Evolutionary conservation across 2,113 vertebrate genomes (phyloP), one percentile per base, ranked within the genome.

Genomic region (Lepisosteus osseus): DNA sequence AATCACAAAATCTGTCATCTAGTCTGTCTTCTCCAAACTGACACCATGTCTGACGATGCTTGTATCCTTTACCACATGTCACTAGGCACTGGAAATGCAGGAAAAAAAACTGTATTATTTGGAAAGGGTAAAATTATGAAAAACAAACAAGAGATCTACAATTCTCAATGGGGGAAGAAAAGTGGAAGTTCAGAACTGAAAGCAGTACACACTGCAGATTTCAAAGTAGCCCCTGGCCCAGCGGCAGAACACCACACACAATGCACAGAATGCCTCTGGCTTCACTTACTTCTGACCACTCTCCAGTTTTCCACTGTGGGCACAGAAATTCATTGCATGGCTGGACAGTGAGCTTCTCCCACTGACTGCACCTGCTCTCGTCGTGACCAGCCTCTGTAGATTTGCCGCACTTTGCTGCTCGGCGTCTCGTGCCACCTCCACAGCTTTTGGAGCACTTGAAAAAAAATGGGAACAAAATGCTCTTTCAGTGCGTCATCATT

Each of bases 51-150:
- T 96, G 97, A 14, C 97, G 94, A 79, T 96, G 97, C 78, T 95
- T 96, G 70, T 95, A 95, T 65, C 97, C 97, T 82, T 98, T 97
- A 2, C 97, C 97, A 2, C 97, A 99, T 45, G 97, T 99, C 83
- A 99, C 97, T 72, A 97, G 85, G 83, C 97, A 99, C 97, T 99
- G 88, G 0, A 1, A 83, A 51, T 29, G 29, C 55, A 68, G 73
- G 73, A 51, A 51, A 6, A 1, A 5, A 51, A 5, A 51, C 1
- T 51, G 47, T 9, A 51, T 51, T 29, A 29, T 29, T 29, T 29
- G 29, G 29, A 29, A 29, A 29, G 2, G 29, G 29, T 2, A 29
- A 29, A 29, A 29, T 29, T 29, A 29, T 29, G 29, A 29, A 29
- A 29, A 29, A 29, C 29, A 29, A 29, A 29, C 29, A 29, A 29